A percentile compares a stretch with the other conserved stretches of the same genome.
phyloP scores from a whole-genome alignment of 2,888 invertebrate genomes.

The Hemicrepidius hirtus region DNA sequence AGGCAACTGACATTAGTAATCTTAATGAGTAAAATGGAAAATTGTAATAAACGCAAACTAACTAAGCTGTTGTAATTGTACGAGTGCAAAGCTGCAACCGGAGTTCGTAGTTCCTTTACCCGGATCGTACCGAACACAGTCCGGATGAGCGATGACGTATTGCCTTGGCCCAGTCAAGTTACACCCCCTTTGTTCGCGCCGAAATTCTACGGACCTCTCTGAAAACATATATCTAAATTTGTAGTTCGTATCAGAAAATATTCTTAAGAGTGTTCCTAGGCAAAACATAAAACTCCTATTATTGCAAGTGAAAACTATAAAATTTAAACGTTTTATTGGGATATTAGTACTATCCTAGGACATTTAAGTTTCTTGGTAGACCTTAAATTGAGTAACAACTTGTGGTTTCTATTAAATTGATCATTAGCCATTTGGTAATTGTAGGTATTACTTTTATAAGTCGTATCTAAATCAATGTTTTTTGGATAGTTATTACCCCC shows the following conservation, averaged over 20 bases:
- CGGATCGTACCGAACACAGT: slow-evolving; percentile 64
- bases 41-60: slow-evolving; percentile 13
- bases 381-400: too few relatives aligned
- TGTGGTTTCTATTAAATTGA: too few relatives aligned
- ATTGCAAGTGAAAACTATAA: too few relatives aligned
- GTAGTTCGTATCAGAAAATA: slow-evolving; percentile 2
- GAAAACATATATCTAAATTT: slow-evolving; percentile 59
- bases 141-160: slow-evolving; percentile 70
- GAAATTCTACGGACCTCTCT: slow-evolving; percentile 59
- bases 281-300: too few relatives aligned
- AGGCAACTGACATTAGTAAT: slow-evolving; percentile 3
- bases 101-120: slow-evolving; percentile 58
- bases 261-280: neutral
- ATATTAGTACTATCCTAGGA: neutral
- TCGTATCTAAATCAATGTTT: slow-evolving; percentile 34
- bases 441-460: neutral
- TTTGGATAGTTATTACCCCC: slow-evolving; percentile 47
- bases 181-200: slow-evolving; percentile 63
- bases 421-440: too few relatives aligned
- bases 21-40: slow-evolving; percentile 17
- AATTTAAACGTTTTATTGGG: neutral
- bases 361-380: neutral
- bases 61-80: slow-evolving; percentile 37
- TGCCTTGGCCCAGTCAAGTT: slow-evolving; percentile 64
- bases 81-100: slow-evolving; percentile 57